phyloP scores from a whole-genome alignment of 1,140 invertebrate genomes.

The Macrocentrus cingulum region DNA sequence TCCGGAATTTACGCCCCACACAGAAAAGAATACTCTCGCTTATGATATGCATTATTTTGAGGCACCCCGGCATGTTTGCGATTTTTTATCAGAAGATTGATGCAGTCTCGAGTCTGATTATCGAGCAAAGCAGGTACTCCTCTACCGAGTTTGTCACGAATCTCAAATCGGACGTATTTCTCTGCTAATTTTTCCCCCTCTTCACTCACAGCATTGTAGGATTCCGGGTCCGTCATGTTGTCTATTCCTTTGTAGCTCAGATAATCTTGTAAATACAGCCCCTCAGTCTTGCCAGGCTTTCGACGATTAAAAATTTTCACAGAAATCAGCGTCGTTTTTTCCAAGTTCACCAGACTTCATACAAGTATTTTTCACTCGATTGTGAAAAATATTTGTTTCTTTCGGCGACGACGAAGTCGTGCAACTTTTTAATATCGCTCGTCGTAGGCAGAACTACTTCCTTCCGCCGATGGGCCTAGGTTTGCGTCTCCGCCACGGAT shows the following conservation, averaged over 20 bases:
- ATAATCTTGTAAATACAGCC: slow-evolving; percentile 4
- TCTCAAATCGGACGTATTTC: slow-evolving; percentile 16
- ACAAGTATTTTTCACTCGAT: slow-evolving; percentile 7
- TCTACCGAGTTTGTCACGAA: slow-evolving; percentile 18
- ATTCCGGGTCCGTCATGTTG: slow-evolving; percentile 5
- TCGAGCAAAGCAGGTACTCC: slow-evolving; percentile 12
- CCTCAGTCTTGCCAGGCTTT: slow-evolving; percentile 21
- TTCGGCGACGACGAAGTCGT: background rate
- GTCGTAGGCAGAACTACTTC: slow-evolving; percentile 11
- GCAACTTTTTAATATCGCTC: slow-evolving; percentile 6
- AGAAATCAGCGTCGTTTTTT: slow-evolving; percentile 2
- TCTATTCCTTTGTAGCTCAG: slow-evolving; percentile 3
- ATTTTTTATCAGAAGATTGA: slow-evolving; percentile 9
- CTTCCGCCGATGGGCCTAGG: background rate
- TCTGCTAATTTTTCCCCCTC: slow-evolving; percentile 9
- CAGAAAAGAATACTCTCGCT: slow-evolving; percentile 15
- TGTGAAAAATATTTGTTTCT: background rate
- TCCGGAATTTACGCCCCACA: slow-evolving; percentile 13
- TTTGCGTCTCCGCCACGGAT: slow-evolving; percentile 22
- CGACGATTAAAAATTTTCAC: slow-evolving; percentile 24
- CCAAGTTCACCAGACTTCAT: slow-evolving; percentile 2
- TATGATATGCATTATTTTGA: slow-evolving; percentile 1
- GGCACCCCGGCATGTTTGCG: too few relatives aligned
- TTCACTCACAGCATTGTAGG: background rate
- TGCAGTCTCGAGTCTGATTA: background rate